Evolutionary conservation across 2,888 invertebrate species (phyloP), one percentile per base, ranked within the genome.

Genomic region (Dasypolia templi): DNA sequence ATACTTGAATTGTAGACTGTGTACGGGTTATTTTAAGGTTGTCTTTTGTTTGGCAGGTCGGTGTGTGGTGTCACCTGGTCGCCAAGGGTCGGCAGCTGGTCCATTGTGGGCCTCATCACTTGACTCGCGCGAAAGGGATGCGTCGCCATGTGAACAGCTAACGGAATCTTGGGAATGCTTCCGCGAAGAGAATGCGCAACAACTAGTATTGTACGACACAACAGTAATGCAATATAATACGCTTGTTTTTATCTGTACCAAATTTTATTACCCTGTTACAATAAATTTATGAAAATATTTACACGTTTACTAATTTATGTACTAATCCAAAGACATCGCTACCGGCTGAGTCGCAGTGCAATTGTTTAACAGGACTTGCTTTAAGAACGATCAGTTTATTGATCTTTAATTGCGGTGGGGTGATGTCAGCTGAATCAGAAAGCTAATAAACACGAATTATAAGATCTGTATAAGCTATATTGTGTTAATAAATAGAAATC

Each of bases 101-200:
- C 89, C 89, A 90, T 94, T 94, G 93, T 94, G 90, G 87, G 90
- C 89, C 92, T 90, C 94, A 93, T 95, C 96, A 95, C 96, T 95
- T 95, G 96, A 95, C 95, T 95, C 94, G 91, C 88, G 90, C 92
- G 93, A 95, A 95, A 95, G 95, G 96, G 96, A 95, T 95, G 95
- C 92, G 91, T 90, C 88, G 91, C 91, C 94, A 92, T 95, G 95
- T 92, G 95, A 94, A 95, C 92, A 82, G 86, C 91, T 92, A 93
- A 94, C 95, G 93, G 94, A 91, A 92, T 93, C 93, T 92, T 93
- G 93, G 91, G 93, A 93, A 91, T 92, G 93, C 92, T 90, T 91
- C 89, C 88, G 89, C 92, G 89, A 88, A 92, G 90, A 93, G 91
- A 92, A 90, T 89, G 85, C 84, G 82, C 85, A 79, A 56, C 74